Evolutionary conservation across 2,113 vertebrate species (phyloP).

Genomic region (Melanotaenia duboulayi): DNA sequence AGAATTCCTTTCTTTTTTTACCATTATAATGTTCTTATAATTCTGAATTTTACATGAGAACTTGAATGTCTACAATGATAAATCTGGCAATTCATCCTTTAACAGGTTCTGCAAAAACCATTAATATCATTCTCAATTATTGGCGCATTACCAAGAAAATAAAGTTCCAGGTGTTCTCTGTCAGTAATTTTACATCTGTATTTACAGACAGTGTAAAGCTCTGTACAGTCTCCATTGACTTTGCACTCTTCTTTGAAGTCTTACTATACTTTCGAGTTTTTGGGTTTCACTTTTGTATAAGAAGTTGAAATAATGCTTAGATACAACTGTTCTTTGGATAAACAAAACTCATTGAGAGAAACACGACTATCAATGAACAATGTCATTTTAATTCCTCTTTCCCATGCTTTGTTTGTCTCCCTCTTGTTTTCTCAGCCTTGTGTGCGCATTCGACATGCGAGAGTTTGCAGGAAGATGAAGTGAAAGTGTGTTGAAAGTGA

Average conservation of each 20-base stretch:
- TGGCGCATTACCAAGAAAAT: not conserved
- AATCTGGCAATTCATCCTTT: too few relatives aligned
- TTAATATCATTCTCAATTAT: too few relatives aligned
- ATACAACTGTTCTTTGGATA: not conserved
- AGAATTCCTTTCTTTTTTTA: too few relatives aligned
- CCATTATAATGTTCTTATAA: too few relatives aligned
- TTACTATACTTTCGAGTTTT: too few relatives aligned
- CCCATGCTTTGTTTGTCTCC: conserved; percentile 5
- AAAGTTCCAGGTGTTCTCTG: not conserved
- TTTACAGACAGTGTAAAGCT: not conserved
- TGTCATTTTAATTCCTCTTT: conserved; percentile 34
- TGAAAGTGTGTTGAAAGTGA: conserved; percentile 85
- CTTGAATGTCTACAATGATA: too few relatives aligned
- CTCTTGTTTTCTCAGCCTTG: not conserved
- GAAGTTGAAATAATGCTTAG: not conserved
- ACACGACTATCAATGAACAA: conserved; percentile 1
- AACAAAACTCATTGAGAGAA: not conserved
- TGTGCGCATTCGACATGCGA: conserved; percentile 18
- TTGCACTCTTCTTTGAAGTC: too few relatives aligned
- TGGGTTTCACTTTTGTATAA: not conserved
- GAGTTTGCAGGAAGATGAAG: conserved; percentile 72
- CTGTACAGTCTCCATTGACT: too few relatives aligned
- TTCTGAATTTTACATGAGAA: too few relatives aligned
- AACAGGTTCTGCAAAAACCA: too few relatives aligned
- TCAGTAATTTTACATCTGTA: not conserved